Evolutionary conservation across 1,140 invertebrate species (phyloP).

Genomic region (Apocrypta bakeri): DNA sequence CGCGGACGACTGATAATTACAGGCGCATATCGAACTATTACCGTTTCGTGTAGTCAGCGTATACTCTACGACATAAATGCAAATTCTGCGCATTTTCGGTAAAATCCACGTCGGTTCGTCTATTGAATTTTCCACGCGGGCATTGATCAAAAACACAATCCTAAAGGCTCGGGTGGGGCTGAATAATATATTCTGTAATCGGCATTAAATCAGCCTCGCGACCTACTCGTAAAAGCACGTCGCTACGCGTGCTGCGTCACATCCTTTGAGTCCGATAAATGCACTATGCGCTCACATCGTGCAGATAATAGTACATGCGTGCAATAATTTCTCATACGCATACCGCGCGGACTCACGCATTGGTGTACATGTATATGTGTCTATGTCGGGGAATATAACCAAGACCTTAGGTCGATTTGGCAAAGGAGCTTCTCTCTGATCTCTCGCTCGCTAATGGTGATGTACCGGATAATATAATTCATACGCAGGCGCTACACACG

Average conservation of each 20-base stretch:
- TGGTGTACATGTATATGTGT: too few species aligned
- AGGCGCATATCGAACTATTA: background rate
- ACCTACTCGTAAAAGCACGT: too few species aligned
- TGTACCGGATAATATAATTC: conserved; percentile 62
- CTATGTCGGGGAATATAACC: background rate
- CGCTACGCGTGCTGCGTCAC: too few species aligned
- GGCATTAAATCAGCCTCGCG: too few species aligned
- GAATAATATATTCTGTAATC: background rate
- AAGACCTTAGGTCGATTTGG: too few species aligned
- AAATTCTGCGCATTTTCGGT: background rate
- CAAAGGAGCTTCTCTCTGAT: background rate
- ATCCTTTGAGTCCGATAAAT: too few species aligned
- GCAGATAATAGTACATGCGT: background rate
- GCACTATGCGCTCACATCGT: too few species aligned
- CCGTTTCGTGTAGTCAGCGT: too few species aligned
- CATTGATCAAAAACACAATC: background rate
- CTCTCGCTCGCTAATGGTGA: conserved; percentile 52
- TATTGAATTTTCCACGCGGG: background rate
- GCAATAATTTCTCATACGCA: background rate
- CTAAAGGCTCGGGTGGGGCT: background rate
- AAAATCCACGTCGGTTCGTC: background rate
- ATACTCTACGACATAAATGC: background rate
- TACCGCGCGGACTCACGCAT: background rate
- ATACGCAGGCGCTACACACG: conserved; percentile 52
- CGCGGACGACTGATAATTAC: background rate